Evolutionary conservation across 2,888 invertebrate species (phyloP), one percentile per base, ranked within the genome.

Genomic region (Deilephila porcellus): DNA sequence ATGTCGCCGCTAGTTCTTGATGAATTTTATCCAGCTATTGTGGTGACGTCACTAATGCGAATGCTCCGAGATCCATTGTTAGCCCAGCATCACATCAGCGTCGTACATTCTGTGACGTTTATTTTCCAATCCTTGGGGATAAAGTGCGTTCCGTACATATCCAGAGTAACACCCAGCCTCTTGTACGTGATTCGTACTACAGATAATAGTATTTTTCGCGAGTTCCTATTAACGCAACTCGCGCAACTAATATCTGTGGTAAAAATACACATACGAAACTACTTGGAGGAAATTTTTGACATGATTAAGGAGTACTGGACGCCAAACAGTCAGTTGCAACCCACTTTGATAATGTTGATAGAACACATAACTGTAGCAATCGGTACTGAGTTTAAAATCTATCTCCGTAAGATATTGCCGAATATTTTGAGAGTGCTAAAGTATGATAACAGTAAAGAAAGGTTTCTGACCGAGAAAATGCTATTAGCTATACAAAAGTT

Each of bases 11-110:
- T 96, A 62, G 96, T 97, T 20, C 93, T 99, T 71, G 99, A 99
- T 82, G 99, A 99, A 90, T 99, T 99, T 91, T 99, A 99, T 93
- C 98, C 99, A 11, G 99, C 99, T 0, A 98, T 99, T 76, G 99
- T 99, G 0, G 98, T 99, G 74, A 98, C 98, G 0, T 98, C 98
- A 0, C 94, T 99, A 52, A 98, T 99, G 98, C 96, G 97, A 80
- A 99, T 99, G 75, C 96, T 99, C 56, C 96, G 98, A 0, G 99
- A 99, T 90, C 98, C 98, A 0, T 97, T 98, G 7, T 92, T 99
- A 34, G 96, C 97, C 4, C 98, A 98, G 83, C 98, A 99, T 86
- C 99, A 99, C 86, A 98, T 98, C 0, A 98, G 98, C 94, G 99
- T 99, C 0, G 98, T 99, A 0, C 98, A 98, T 94, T 98, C 99